Evolutionary conservation across 2,888 invertebrate genomes (phyloP).

Genomic region (Drosophila recens): DNA sequence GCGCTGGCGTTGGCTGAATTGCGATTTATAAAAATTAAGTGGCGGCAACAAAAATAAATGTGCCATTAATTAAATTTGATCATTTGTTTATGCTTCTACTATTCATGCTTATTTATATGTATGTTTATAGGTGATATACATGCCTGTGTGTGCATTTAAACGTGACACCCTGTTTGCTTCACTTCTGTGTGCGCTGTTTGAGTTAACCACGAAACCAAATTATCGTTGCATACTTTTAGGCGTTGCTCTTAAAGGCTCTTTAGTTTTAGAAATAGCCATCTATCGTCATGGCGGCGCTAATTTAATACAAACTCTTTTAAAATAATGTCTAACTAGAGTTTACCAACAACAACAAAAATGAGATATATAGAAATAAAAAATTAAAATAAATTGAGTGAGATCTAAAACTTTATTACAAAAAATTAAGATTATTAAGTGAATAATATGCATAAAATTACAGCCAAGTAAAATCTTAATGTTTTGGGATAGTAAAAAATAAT

Average conservation of each 20-base stretch:
- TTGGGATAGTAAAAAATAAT: no score
- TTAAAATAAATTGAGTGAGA: no score
- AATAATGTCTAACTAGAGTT: no score
- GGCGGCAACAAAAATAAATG: slow-evolving; percentile 55
- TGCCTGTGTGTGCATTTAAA: not conserved
- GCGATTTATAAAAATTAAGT: slow-evolving; percentile 72
- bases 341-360: no score
- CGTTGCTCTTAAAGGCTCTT: slow-evolving; percentile 17
- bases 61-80: slow-evolving; percentile 69
- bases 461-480: no score
- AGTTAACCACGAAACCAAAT: slow-evolving; percentile 4
- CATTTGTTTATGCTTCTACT: slow-evolving; percentile 61
- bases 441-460: no score
- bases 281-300: slow-evolving; percentile 23
- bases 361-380: not conserved
- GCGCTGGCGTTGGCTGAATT: slow-evolving; percentile 42
- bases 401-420: no score
- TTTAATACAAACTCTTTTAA: not conserved
- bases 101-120: slow-evolving; percentile 38
- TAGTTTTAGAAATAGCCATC: slow-evolving; percentile 43
- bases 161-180: slow-evolving; percentile 34
- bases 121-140: not conserved
- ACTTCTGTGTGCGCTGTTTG: not conserved
- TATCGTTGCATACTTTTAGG: slow-evolving; percentile 56
- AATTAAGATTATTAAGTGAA: no score